Base-by-base conservation (phyloP, 2,888 invertebrate genomes). In the Gandaritis pyraliata region DNA sequence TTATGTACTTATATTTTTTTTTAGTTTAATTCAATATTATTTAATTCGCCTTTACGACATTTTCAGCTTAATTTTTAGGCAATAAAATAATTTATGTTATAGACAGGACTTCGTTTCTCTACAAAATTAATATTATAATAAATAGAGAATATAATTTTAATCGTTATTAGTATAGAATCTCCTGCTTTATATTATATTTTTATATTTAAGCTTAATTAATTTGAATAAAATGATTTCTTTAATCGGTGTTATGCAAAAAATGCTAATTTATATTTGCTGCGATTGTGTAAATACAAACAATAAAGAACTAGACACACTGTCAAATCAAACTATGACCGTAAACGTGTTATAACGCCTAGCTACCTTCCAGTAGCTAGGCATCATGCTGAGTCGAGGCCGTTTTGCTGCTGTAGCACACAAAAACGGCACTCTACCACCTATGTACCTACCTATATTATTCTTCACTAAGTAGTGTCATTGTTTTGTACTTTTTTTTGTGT, bases 231-330 rank as follows among this genome's bases (percentile, higher is more conserved):
- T n/a, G n/a, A n/a, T 41, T 8, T 13, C 6, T 43, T 16, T 43
- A 10, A 43, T 16, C 8, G 43, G 43, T 43, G 43, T 41, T 33
- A 38, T 15, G 41, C 30, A 36, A 46, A 18, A n/a, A 64, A 43
- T 64, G 67, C 57, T 61, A 69, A 66, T 57, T 71, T 45, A 69
- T 71, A 2, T 33, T 74, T 76, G 72, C 79, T 81, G 78, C 81
- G 78, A 79, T 81, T 78, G 65, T 64, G 62, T 64, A 33, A 29
- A 58, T 64, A 65, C 29, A 47, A 47, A 7, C 38, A 13, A 15
- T 41, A 8, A 41, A 15, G 15, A 13, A 7, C 11, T 41, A 15
- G 15, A 7, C 41, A 41, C 13, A 7, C 13, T 41, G 13, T 8
- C 2, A 15, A 6, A 41, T 41, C 15, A 41, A 15, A 15, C 13